Evolutionary conservation across 2,113 vertebrate species (phyloP), one percentile per base, ranked within the genome.

Genomic region (Anarrhichthys ocellatus): DNA sequence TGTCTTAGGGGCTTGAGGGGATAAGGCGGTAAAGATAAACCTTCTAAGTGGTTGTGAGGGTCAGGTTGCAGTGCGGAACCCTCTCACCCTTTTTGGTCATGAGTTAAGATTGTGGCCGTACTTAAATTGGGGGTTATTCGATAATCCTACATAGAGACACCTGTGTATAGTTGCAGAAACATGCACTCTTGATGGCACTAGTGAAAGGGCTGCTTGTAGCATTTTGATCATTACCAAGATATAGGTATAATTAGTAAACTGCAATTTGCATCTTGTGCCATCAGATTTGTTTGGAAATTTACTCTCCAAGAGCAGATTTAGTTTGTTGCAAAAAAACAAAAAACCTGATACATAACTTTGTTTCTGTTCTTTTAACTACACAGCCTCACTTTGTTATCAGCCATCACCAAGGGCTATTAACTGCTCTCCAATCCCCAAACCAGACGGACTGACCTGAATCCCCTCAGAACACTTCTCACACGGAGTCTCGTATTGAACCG

Each of bases 1-100:
- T 96, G 94, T 96, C 96, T 96, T 98, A 97, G 96, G 96, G 96
- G 94, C 95, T 94, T 94, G 94, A 40, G 92, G 95, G 92, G 95
- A 91, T 95, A n/a, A 95, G 94, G 89, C 92, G 93, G 95, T 85
- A 94, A 97, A 96, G 96, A 97, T 97, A 97, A 94, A 92, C 91
- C 17, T 9, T 93, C 93, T 79, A 64, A 81, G 36, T 13, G 0
- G 76, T 59, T 17, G 17, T 48, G 71, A 40, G 87, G 80, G 56
- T 50, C 75, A 71, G 46, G 59, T 27, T 8, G 65, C 61, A 32
- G 48, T 40, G 65, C 18, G 22, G 38, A 56, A 27, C 58, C 72
- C 66, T 68, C 46, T 67, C 59, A 42, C 59, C 42, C 24, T 52
- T 58, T 44, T 62, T 20, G 40, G 13, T 73, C 38, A 3, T 42